Conservation (phyloP, 2,888 invertebrate species). For the Parnassius apollo region DNA sequence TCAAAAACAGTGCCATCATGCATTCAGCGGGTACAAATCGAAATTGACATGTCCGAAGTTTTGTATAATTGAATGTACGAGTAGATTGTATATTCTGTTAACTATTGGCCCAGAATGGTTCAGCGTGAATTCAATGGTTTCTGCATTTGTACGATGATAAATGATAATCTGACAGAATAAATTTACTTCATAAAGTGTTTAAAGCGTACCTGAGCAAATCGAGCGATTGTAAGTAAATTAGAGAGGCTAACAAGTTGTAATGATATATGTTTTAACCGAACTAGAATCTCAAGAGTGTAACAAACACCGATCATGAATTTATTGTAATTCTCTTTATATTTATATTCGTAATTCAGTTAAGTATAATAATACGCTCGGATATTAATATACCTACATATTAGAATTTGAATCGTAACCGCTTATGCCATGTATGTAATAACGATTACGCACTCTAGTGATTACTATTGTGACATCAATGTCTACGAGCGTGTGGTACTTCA, state of each 20-base stretch:
- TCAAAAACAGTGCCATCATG: background rate
- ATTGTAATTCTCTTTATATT: background rate
- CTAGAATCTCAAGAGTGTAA: conserved; percentile 2
- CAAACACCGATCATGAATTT: background rate
- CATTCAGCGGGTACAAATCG: conserved; percentile 19
- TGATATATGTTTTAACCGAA: conserved; percentile 11
- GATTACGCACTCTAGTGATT: background rate
- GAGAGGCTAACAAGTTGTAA: conserved; percentile 10
- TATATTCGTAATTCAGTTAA: too few species aligned
- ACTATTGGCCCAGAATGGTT: conserved; percentile 18
- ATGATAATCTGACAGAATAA: conserved; percentile 19
- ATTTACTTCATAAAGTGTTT: conserved; percentile 21
- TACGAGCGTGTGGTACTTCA: background rate
- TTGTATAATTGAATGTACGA: conserved; percentile 9
- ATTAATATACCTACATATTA: too few species aligned
- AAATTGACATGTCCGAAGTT: conserved; percentile 3
- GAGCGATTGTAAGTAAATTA: conserved; percentile 17
- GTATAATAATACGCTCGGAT: too few species aligned
- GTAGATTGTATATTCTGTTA: conserved; percentile 12
- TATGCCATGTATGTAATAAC: background rate
- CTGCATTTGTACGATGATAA: conserved; percentile 22
- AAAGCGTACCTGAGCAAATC: conserved; percentile 9
- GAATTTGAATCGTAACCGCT: too few species aligned
- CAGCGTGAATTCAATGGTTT: background rate
- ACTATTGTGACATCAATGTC: conserved; percentile 12